These are phyloP conservation scores for Dicranocentrus wangi DNA, from an alignment of 2,888 invertebrate genomes.

Conservation along the genomic window DNA sequence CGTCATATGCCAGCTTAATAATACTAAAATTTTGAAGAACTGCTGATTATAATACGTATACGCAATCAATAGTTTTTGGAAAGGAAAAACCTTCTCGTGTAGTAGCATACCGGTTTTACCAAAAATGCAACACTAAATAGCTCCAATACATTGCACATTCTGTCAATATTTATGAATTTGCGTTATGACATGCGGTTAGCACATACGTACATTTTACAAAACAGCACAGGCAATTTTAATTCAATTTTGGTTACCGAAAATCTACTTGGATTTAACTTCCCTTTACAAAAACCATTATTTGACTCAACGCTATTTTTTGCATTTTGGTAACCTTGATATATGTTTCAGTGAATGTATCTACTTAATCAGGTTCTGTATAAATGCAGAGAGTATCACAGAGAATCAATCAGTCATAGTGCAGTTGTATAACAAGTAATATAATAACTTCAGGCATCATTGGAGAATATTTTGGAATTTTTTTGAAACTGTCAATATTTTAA, in stretches of 20 bases:
- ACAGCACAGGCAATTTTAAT: too few relatives aligned
- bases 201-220: too few relatives aligned
- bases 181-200: too few relatives aligned
- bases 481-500: not conserved
- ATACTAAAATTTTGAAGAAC: slow-evolving; percentile 40
- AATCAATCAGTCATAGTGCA: slow-evolving; percentile 70
- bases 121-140: slow-evolving; percentile 9
- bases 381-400: slow-evolving; percentile 73
- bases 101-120: slow-evolving; percentile 38
- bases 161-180: too few relatives aligned
- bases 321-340: slow-evolving; percentile 51
- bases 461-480: slow-evolving; percentile 5
- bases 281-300: not conserved
- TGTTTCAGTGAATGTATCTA: slow-evolving; percentile 8
- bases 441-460: slow-evolving; percentile 43
- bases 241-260: slow-evolving; percentile 8
- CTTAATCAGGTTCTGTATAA: slow-evolving; percentile 57
- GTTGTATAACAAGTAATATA: slow-evolving; percentile 3
- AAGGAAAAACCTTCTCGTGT: slow-evolving; percentile 54
- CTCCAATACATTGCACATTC: slow-evolving; percentile 5
- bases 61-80: slow-evolving; percentile 9
- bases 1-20: slow-evolving; percentile 54
- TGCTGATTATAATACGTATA: slow-evolving; percentile 31
- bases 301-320: not conserved
- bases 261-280: not conserved